Percentiles rank a stretch among this genome's conserved stretches.
Conservation (phyloP, 2,797 vertebrate genomes). For the Pempheris klunzingeri region DNA sequence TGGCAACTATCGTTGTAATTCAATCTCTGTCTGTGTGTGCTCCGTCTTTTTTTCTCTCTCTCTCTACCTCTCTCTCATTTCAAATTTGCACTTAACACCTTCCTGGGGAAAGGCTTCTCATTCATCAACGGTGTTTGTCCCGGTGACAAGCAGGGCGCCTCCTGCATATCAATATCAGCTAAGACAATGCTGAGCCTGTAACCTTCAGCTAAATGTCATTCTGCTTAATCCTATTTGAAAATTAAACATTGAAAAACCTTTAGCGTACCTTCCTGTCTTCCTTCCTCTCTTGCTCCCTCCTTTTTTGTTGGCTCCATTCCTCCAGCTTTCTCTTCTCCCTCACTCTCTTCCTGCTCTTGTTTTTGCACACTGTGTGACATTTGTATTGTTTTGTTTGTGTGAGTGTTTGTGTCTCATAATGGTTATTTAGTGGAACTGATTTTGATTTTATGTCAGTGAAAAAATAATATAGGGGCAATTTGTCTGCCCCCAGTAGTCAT, state of each 20-base stretch:
- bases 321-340: constrained; percentile 49
- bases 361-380: constrained; percentile 81
- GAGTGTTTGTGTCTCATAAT: constrained; percentile 68
- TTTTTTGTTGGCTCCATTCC: constrained; percentile 72
- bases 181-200: constrained; percentile 89
- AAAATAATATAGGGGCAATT: constrained; percentile 53
- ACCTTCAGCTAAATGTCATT: constrained; percentile 93
- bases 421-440: constrained; percentile 64
- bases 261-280: constrained; percentile 84
- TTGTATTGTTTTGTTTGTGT: constrained; percentile 84
- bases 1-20: constrained; percentile 79
- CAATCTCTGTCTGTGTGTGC: constrained; percentile 65
- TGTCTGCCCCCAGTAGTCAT: constrained; percentile 49
- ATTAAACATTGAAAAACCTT: constrained; percentile 92
- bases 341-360: constrained; percentile 54
- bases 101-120: constrained; percentile 88
- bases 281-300: constrained; percentile 73
- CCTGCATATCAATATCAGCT: constrained; percentile 92
- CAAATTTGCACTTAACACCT: constrained; percentile 91
- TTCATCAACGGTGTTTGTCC: constrained; percentile 91
- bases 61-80: constrained; percentile 79
- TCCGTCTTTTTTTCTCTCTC: constrained; percentile 27
- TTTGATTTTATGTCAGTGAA: constrained; percentile 65
- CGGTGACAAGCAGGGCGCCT: constrained; percentile 88
- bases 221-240: constrained; percentile 94